Evolutionary conservation across 1,140 invertebrate genomes (phyloP).

Genomic region (Pogonognathellus flavescens): DNA sequence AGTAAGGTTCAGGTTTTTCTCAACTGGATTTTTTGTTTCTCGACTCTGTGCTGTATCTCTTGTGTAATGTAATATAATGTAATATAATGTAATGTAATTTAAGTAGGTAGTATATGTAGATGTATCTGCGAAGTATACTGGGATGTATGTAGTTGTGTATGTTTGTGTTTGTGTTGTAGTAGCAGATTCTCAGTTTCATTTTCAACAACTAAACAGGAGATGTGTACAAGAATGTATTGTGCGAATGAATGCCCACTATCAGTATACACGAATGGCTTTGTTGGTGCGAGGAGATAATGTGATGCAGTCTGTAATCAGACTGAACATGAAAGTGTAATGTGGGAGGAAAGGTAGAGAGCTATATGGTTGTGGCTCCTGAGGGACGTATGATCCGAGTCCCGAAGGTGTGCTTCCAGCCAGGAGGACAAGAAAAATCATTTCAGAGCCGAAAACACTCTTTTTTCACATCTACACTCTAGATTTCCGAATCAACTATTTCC

Average conservation of each 20-base stretch:
- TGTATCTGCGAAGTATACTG: not conserved
- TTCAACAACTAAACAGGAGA: conserved; percentile 11
- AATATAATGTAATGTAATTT: conserved; percentile 6
- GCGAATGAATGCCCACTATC: conserved; percentile 12
- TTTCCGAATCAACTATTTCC: conserved; percentile 62
- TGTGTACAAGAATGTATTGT: conserved; percentile 14
- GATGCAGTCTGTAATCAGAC: conserved; percentile 60
- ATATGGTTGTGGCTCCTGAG: conserved; percentile 57
- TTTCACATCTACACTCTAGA: conserved; percentile 59
- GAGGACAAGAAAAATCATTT: conserved; percentile 67
- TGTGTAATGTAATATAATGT: conserved; percentile 41
- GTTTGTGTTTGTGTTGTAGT: not conserved
- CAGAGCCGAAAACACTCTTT: conserved; percentile 62
- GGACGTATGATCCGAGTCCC: conserved; percentile 63
- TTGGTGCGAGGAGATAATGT: conserved; percentile 9
- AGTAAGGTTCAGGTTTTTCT: conserved; percentile 15
- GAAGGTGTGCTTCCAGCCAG: conserved; percentile 57
- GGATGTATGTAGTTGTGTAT: not conserved
- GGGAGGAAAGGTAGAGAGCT: conserved; percentile 47
- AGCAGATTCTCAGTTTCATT: not conserved
- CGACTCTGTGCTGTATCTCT: conserved; percentile 16
- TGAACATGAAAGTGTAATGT: conserved; percentile 60
- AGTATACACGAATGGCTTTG: conserved; percentile 14
- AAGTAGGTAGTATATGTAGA: not conserved
- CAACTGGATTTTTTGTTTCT: not conserved